phyloP scores from a whole-genome alignment of 1,140 invertebrate species.

The Pissodes strobi region DNA sequence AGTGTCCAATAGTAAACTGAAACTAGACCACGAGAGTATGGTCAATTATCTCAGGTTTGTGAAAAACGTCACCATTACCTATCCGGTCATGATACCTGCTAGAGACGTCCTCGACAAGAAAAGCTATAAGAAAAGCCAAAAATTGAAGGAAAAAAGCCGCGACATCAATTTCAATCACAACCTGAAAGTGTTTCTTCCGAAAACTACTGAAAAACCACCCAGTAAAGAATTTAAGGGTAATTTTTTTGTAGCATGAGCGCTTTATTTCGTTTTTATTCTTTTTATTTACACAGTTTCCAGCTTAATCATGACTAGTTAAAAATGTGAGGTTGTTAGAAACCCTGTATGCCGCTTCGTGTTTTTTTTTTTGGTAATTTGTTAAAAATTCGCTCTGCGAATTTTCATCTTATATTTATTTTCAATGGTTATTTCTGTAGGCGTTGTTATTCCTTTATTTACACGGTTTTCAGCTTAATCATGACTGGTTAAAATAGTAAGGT shows the following conservation, averaged over 20 bases:
- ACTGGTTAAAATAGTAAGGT: too few species aligned
- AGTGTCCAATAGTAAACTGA: slow-evolving; percentile 48
- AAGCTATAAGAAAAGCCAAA: slow-evolving; percentile 55
- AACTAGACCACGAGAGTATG: slow-evolving; percentile 42
- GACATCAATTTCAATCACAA: slow-evolving; percentile 57
- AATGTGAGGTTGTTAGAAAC: too few species aligned
- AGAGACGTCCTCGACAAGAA: slow-evolving; percentile 56
- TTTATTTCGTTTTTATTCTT: slow-evolving; percentile 1
- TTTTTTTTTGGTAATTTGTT: too few species aligned
- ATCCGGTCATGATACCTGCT: slow-evolving; percentile 68
- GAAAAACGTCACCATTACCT: slow-evolving; percentile 71
- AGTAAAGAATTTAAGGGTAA: slow-evolving; percentile 45
- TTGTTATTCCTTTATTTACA: too few species aligned
- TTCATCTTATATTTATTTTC: neutral
- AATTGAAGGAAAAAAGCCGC: slow-evolving; percentile 55
- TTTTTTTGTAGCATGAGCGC: slow-evolving; percentile 7
- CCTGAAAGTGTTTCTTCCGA: slow-evolving; percentile 43
- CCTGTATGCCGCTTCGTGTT: too few species aligned
- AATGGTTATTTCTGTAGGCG: neutral
- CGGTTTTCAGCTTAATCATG: too few species aligned
- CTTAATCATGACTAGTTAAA: too few species aligned
- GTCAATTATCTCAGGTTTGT: slow-evolving; percentile 52
- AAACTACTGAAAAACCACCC: slow-evolving; percentile 42
- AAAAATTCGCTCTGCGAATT: neutral
- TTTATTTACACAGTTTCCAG: too few species aligned